Evolutionary conservation across 2,797 vertebrate species (phyloP).

Genomic region (Lacerta bilineata): DNA sequence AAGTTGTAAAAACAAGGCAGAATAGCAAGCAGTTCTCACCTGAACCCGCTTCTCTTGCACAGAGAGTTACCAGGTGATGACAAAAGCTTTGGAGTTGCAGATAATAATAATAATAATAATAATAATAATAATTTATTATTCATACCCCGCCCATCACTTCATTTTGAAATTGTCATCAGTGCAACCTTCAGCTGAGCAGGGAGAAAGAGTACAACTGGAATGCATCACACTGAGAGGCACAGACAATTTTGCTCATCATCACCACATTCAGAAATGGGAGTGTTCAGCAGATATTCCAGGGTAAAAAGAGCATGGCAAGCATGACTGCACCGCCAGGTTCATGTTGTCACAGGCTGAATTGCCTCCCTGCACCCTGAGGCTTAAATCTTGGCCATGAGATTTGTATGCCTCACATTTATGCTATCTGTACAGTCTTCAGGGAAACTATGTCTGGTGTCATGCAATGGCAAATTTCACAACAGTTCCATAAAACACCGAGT

Average conservation of each 20-base stretch:
- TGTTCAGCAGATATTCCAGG: background rate
- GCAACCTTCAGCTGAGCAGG: background rate
- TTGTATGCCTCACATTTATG: background rate
- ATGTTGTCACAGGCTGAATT: background rate
- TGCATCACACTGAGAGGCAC: background rate
- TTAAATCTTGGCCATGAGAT: background rate
- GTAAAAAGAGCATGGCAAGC: background rate
- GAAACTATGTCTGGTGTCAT: background rate
- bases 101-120: background rate
- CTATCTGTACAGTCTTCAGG: background rate
- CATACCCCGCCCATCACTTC: background rate
- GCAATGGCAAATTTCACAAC: conserved; percentile 1
- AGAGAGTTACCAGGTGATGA: background rate
- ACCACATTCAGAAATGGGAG: conserved; percentile 3
- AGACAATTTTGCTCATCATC: background rate
- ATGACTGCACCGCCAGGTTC: background rate
- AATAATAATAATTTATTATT: no score
- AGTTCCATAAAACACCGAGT: conserved; percentile 21
- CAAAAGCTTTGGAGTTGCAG: background rate
- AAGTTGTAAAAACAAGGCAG: background rate
- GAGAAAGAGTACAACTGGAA: background rate
- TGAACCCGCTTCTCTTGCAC: background rate
- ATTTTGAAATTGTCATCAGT: background rate
- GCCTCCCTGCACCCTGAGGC: background rate
- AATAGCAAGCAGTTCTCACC: background rate